Conservation (phyloP, 2,113 vertebrate genomes). For the Atractosteus spatula region DNA sequence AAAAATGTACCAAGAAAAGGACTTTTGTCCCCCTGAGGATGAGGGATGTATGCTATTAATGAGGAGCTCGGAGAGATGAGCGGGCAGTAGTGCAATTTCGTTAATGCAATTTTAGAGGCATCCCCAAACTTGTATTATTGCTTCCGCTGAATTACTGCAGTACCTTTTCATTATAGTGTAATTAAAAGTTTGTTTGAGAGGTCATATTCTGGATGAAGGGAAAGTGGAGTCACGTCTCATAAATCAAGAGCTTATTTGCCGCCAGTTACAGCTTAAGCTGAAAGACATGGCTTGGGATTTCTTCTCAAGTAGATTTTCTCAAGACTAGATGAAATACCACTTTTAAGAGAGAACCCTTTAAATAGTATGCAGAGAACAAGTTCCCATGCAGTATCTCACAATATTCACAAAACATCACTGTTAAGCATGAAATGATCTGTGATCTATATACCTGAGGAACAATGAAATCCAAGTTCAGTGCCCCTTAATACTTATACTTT, state of each 20-base stretch:
- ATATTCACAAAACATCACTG: too few species aligned
- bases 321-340: too few species aligned
- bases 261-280: constrained; percentile 35
- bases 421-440: too few species aligned
- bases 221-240: constrained; percentile 3
- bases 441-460: too few species aligned
- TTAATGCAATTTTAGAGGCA: constrained; percentile 13
- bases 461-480: too few species aligned
- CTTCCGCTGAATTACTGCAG: neutral
- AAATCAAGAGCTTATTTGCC: constrained; percentile 18
- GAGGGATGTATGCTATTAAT: constrained; percentile 1
- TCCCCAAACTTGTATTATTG: neutral
- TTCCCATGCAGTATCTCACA: too few species aligned
- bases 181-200: constrained; percentile 11
- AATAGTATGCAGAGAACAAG: too few species aligned
- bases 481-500: too few species aligned
- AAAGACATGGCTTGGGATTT: constrained; percentile 12
- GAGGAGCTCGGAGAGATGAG: constrained; percentile 1
- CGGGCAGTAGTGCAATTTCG: neutral
- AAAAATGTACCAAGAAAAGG: neutral
- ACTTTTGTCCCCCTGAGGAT: constrained; percentile 1
- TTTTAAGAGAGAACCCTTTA: too few species aligned
- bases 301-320: too few species aligned
- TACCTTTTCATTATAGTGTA: constrained; percentile 5
- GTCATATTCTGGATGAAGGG: constrained; percentile 10